phyloP scores from a whole-genome alignment of 2,113 vertebrate genomes.

The human (Homo sapiens) region GRCh38 chr18:75053501-75054000 shows the following conservation, averaged over 20 bases:
- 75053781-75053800: accelerated
- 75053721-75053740: accelerated
- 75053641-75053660: neutral
- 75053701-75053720: neutral
- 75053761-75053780: accelerated
- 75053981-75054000: conserved; percentile 78
- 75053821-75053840: neutral
- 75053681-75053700: neutral
- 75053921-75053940: conserved; percentile 60
- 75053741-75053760: accelerated
- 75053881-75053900: neutral
- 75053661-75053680: neutral
- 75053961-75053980: conserved; percentile 77
- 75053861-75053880: neutral
- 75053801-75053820: neutral
- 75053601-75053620: neutral
- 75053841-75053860: accelerated
- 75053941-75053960: conserved; percentile 77
- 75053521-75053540: neutral
- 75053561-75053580: neutral
- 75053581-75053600: neutral
- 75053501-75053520: neutral
- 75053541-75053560: neutral
- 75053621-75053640: neutral
- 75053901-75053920: conserved; percentile 69